Conservation (phyloP, 2,888 invertebrate genomes). For the Phrixothrix hirtus region DNA sequence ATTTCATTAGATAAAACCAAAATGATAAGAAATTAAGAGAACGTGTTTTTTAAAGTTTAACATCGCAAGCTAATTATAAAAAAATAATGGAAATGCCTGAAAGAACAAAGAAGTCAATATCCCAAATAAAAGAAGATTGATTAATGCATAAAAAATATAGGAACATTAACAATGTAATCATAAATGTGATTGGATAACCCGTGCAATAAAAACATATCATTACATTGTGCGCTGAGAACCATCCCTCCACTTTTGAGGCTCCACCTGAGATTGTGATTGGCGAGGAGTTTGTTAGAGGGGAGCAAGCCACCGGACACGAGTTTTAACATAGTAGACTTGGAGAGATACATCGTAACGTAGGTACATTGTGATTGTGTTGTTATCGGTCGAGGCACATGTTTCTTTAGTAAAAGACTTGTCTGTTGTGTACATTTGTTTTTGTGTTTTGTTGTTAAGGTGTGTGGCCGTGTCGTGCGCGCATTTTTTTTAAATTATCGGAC, state of each 20-base stretch:
- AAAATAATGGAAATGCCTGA: neutral
- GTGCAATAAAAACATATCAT: constrained; percentile 54
- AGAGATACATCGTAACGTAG: constrained; percentile 14
- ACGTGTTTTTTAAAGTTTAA: no score
- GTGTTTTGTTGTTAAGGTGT: constrained; percentile 11
- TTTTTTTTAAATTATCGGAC: neutral
- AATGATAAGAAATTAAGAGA: no score
- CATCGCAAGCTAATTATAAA: neutral
- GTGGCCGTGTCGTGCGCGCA: constrained; percentile 5
- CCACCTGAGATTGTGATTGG: constrained; percentile 20
- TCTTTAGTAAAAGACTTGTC: neutral
- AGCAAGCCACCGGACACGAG: neutral
- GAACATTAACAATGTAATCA: constrained; percentile 18
- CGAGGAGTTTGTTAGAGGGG: constrained; percentile 8
- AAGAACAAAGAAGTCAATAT: constrained; percentile 1
- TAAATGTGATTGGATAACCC: constrained; percentile 51
- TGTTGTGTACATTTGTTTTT: constrained; percentile 11
- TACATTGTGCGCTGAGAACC: constrained; percentile 43
- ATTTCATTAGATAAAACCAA: no score
- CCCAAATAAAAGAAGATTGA: constrained; percentile 9
- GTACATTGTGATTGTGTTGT: constrained; percentile 10
- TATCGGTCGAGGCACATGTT: constrained; percentile 4
- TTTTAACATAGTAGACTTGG: constrained; percentile 14
- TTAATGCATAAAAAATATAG: constrained; percentile 5
- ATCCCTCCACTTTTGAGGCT: constrained; percentile 49